These are phyloP conservation scores for Alligator sinensis DNA, from an alignment of 2,113 vertebrate genomes.

Conservation along the genomic window DNA sequence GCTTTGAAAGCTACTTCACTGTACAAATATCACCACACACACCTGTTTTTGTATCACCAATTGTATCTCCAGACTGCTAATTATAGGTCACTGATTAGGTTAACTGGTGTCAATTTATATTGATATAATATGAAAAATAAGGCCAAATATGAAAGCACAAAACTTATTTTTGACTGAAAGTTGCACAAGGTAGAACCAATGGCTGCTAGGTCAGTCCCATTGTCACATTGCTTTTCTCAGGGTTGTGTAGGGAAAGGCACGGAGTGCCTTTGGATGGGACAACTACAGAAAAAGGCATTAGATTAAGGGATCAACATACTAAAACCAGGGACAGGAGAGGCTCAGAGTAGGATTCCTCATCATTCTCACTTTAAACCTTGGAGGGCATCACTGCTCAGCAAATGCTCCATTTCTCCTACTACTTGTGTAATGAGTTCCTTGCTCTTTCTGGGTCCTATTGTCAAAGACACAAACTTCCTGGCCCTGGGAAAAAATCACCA, in stretches of 20 bases:
- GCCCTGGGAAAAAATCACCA: neutral
- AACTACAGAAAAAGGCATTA: neutral
- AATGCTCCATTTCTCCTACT: neutral
- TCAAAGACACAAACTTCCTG: neutral
- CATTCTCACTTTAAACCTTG: neutral
- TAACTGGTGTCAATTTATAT: neutral
- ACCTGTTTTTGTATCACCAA: neutral
- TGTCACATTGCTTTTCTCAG: neutral
- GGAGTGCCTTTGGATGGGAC: neutral
- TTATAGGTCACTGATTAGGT: neutral
- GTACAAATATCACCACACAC: neutral
- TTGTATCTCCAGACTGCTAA: neutral
- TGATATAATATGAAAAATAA: neutral
- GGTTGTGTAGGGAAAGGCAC: neutral
- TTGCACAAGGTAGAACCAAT: too few species aligned
- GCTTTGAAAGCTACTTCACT: too few species aligned
- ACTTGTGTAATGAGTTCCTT: neutral
- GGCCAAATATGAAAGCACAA: neutral
- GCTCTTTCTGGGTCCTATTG: neutral
- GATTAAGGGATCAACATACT: neutral
- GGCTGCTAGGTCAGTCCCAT: accelerated
- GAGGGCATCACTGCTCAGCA: neutral
- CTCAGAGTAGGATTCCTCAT: neutral
- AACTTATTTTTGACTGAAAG: neutral
- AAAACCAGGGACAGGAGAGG: neutral